Evolutionary conservation across 2,888 invertebrate genomes (phyloP), one percentile per base, ranked within the genome.

Genomic region (Drosophila austrosaltans): DNA sequence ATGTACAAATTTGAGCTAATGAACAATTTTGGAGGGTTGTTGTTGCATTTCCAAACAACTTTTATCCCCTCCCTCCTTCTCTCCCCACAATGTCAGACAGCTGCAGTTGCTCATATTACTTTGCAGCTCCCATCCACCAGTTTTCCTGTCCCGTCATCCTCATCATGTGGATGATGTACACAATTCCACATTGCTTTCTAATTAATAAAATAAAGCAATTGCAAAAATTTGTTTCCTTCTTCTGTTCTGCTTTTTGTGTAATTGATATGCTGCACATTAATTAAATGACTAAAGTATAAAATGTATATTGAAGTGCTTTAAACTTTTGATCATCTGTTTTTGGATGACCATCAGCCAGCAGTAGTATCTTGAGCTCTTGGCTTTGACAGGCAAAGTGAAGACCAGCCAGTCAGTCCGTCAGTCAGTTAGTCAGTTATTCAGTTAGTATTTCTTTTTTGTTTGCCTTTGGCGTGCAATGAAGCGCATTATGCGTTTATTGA

Each of bases 401-500:
- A 22, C 66, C 65, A 20, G 30, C 2, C 60, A n/a, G 59, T 1
- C 57, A 22, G 36, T 58, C 65, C n/a, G 30, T 3, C 60, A n/a
- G 59, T 1, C 57, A 22, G 36, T 58, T 22, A 58, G 40, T 58
- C 48, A 48, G 10, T 48, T 22, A 48, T 32, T 58, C n/a, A n/a
- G 22, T 56, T 30, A 25, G 44, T 58, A n/a, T 40, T 42, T n/a
- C 53, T 70, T 65, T 61, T 59, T 60, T 61, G 71, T 60, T 78
- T 81, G 79, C 80, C 79, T 84, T 87, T 83, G 73, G 80, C 76
- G 66, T 72, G 73, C 74, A 82, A 48, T 75, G 82, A 70, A 81
- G 79, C 82, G 79, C 71, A 82, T 82, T 87, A 71, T 82, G 77
- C 84, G 79, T 79, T 79, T 75, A 78, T 73, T 81, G 71, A 75